phyloP scores from a whole-genome alignment of 2,113 vertebrate species.

The Rhabdornis inornatus region DNA sequence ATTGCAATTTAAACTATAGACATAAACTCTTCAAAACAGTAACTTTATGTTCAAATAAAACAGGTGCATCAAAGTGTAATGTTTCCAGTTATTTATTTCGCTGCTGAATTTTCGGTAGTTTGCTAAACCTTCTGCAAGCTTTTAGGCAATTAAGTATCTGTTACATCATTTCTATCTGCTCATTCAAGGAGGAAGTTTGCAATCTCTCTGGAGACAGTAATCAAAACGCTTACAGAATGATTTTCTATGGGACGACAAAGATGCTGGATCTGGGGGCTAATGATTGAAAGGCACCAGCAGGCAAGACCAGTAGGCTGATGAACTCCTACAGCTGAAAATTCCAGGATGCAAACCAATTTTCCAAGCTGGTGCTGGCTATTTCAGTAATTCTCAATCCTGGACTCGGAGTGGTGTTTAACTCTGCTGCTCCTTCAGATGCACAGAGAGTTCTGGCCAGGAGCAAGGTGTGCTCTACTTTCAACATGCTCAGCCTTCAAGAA shows the following conservation, averaged over 20 bases:
- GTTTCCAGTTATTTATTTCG: not conserved
- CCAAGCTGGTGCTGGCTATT: not conserved
- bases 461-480: not conserved
- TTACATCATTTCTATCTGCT: not conserved
- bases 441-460: not conserved
- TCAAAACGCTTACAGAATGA: not conserved
- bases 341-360: not conserved
- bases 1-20: not conserved
- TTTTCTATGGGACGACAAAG: fast-evolving
- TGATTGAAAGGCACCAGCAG: not conserved
- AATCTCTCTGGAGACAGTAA: not conserved
- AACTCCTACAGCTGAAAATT: not conserved
- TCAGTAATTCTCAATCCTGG: not conserved
- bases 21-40: not conserved
- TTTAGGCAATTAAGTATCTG: not conserved
- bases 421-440: not conserved
- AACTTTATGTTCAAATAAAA: slow-evolving; percentile 22
- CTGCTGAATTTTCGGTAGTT: not conserved
- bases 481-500: not conserved
- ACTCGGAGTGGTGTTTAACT: fast-evolving
- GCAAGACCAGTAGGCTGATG: not conserved
- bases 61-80: not conserved
- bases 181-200: not conserved
- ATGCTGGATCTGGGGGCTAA: not conserved
- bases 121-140: not conserved